A percentile compares a stretch with the other conserved stretches of the same genome.
phyloP scores from a whole-genome alignment of 2,797 vertebrate genomes.

The Fundulus diaphanus region DNA sequence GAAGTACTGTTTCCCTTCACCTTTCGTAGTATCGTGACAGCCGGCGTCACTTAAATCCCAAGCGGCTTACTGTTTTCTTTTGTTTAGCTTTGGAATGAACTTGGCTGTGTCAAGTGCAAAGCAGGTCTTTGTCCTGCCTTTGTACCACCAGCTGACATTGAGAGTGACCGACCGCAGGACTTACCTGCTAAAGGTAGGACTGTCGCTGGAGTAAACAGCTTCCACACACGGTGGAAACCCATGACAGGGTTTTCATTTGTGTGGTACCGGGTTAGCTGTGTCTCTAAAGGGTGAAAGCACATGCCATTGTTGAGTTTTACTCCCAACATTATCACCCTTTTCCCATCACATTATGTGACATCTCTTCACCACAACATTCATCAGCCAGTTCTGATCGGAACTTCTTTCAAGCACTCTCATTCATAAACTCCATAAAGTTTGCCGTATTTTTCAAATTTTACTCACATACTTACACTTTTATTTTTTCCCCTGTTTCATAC shows the following conservation, averaged over 20 bases:
- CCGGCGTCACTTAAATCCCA: background rate
- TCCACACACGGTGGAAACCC: constrained; percentile 28
- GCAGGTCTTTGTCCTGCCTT: constrained; percentile 86
- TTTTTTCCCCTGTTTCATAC: constrained; percentile 53
- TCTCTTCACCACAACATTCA: constrained; percentile 44
- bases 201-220: constrained; percentile 48
- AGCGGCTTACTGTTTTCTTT: constrained; percentile 18
- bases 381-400: constrained; percentile 17
- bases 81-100: constrained; percentile 86
- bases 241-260: constrained; percentile 18
- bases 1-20: constrained; percentile 80
- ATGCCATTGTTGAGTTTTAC: constrained; percentile 65
- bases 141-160: constrained; percentile 67
- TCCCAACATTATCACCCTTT: constrained; percentile 27
- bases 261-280: background rate
- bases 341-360: constrained; percentile 50
- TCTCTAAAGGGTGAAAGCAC: constrained; percentile 61
- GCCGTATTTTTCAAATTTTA: constrained; percentile 40
- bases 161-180: constrained; percentile 80
- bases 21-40: background rate
- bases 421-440: constrained; percentile 51
- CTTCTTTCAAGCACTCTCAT: constrained; percentile 44
- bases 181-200: constrained; percentile 91
- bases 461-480: constrained; percentile 29
- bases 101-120: constrained; percentile 88